phyloP scores from a whole-genome alignment of 2,888 invertebrate species.

The Ceraclea dissimilis region DNA sequence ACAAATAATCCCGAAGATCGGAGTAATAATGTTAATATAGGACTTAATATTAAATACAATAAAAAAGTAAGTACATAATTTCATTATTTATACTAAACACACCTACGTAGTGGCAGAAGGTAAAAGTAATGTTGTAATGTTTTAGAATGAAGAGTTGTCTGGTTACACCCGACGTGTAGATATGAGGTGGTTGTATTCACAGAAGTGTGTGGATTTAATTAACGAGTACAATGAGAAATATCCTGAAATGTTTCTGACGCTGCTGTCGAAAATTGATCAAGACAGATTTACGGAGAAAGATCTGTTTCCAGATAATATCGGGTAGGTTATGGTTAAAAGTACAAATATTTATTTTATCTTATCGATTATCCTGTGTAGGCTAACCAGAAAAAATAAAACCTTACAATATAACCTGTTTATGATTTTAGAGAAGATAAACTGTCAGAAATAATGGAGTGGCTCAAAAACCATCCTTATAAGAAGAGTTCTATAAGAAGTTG shows the following conservation, averaged over 20 bases:
- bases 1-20: slow-evolving; percentile 43
- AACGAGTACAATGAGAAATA: slow-evolving; percentile 61
- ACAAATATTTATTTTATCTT: no score
- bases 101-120: no score
- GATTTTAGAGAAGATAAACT: slow-evolving; percentile 35
- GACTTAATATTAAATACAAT: slow-evolving; percentile 85
- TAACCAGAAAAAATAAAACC: no score
- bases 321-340: slow-evolving; percentile 44
- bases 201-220: slow-evolving; percentile 63
- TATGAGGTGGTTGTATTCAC: slow-evolving; percentile 76
- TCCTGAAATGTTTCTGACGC: slow-evolving; percentile 63
- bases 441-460: slow-evolving; percentile 55
- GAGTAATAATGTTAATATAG: slow-evolving; percentile 65
- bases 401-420: no score
- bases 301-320: slow-evolving; percentile 52
- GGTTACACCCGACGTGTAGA: slow-evolving; percentile 72
- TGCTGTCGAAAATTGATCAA: slow-evolving; percentile 39
- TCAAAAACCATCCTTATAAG: slow-evolving; percentile 61
- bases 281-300: slow-evolving; percentile 62
- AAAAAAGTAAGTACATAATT: slow-evolving; percentile 61
- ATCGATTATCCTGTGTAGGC: no score
- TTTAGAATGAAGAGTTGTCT: slow-evolving; percentile 59
- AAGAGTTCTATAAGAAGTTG: slow-evolving; percentile 57
- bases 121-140: background rate
- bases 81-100: no score